These are phyloP conservation scores for Callionymus lyra DNA, from an alignment of 2,113 vertebrate species.

Conservation along the genomic window DNA sequence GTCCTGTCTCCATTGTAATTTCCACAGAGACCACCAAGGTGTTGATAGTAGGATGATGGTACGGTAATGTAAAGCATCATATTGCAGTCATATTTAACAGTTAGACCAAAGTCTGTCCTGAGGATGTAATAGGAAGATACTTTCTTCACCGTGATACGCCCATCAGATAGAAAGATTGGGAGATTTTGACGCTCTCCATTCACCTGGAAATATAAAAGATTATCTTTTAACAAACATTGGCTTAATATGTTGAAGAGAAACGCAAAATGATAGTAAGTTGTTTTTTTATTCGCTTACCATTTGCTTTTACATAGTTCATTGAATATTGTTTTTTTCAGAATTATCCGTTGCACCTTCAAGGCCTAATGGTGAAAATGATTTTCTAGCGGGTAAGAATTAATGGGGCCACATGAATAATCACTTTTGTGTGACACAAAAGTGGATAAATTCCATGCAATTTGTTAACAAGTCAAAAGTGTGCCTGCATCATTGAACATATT, in stretches of 20 bases:
- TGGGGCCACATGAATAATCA: too few species aligned
- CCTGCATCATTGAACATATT: too few species aligned
- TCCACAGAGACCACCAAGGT: constrained; percentile 24
- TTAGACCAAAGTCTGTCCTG: constrained; percentile 21
- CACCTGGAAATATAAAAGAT: constrained; percentile 4
- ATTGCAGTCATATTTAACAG: constrained; percentile 20
- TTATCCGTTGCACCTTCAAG: too few species aligned
- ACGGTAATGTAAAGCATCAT: constrained; percentile 19
- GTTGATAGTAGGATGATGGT: constrained; percentile 20
- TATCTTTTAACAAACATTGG: neutral
- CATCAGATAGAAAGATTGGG: constrained; percentile 4
- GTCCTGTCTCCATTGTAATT: constrained; percentile 23
- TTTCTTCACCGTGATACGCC: neutral
- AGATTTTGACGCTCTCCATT: constrained; percentile 18
- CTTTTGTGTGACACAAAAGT: too few species aligned
- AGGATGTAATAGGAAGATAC: constrained; percentile 6
- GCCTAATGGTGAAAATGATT: too few species aligned
- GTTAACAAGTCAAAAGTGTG: too few species aligned
- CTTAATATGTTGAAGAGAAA: too few species aligned
- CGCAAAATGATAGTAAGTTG: too few species aligned
- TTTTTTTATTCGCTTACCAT: neutral
- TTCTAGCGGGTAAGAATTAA: too few species aligned
- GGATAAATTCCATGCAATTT: too few species aligned
- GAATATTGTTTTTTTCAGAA: too few species aligned
- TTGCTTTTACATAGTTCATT: too few species aligned